Base-by-base conservation (phyloP, 1,140 invertebrate genomes). In the Rhopalosiphum padi region DNA sequence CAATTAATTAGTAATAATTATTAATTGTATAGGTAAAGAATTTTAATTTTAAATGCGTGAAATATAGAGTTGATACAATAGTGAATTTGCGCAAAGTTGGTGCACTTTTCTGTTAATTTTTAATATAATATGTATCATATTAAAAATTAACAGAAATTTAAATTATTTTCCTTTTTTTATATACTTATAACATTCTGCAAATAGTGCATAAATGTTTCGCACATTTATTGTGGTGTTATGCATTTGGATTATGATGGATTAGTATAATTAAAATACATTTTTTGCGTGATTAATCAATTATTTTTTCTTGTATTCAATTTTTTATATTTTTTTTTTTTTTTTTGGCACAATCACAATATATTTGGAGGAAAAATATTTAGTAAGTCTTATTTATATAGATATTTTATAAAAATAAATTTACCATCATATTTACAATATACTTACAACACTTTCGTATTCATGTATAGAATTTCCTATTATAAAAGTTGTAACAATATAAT, bases 291-390 rank as follows among this genome's bases (percentile, higher is more conserved):
- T 37, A 6, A 21, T 37, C 25, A 68, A 68, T 0, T 35, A 37
- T 35, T 8, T 48, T 51, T 87, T n/a, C 46, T 48, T 51, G 18
- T 51, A 51, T 51, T 87, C 15, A 87, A 53, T 89, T 23, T 35
- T 15, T 77, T 77, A 77, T 77, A 18, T 82, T n/a, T 35, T 77
- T 35, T 22, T 82, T 37, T 83, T 85, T 43, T 43, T 89, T 89
- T 89, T 89, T 89, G 51, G 88, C 88, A 55, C 88, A 89, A 89
- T 86, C 25, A 51, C 48, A 51, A 51, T 51, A 51, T 89, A 53
- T 55, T 41, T 37, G n/a, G 22, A 37, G 22, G 22, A 18, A 23
- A 46, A 30, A 53, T 37, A 89, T 48, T 89, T 53, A 25, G 30
- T 77, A n/a, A 86, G 37, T 41, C 37, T 43, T 86, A 86, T 25